Evolutionary conservation across 2,888 invertebrate species (phyloP).

Genomic region (Lepidocyrtinus sp.): DNA sequence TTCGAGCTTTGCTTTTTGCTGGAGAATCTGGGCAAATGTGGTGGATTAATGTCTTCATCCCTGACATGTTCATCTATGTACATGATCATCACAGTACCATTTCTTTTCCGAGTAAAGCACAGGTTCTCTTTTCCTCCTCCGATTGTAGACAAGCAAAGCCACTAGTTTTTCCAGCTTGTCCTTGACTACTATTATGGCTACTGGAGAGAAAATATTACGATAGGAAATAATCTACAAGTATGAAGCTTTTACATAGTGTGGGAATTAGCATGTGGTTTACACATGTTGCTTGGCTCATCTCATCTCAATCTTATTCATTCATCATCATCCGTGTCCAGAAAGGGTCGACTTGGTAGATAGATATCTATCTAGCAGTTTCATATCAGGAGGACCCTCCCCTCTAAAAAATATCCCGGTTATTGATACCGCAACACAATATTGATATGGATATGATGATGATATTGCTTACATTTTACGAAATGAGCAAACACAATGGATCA

Average conservation of each 20-base stretch:
- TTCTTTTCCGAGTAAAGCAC: neutral
- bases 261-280: conserved; percentile 66
- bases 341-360: neutral
- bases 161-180: conserved; percentile 10
- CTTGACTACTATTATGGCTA: conserved; percentile 10
- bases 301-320: conserved; percentile 25
- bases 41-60: conserved; percentile 8
- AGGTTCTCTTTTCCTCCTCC: neutral
- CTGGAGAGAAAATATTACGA: neutral
- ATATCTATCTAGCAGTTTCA: neutral
- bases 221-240: neutral
- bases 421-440: conserved; percentile 22
- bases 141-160: neutral
- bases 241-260: conserved; percentile 44
- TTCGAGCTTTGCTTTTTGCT: too few relatives aligned
- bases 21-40: conserved; percentile 14
- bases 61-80: neutral
- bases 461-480: neutral
- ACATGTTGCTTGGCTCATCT: conserved; percentile 60
- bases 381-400: conserved; percentile 29
- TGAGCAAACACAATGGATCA: neutral
- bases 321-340: conserved; percentile 19
- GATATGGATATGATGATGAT: conserved; percentile 48
- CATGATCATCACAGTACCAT: neutral
- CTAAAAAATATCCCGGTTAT: conserved; percentile 19